Evolutionary conservation across 2,888 invertebrate genomes (phyloP).

Genomic region (Himalopsyche japonica): DNA sequence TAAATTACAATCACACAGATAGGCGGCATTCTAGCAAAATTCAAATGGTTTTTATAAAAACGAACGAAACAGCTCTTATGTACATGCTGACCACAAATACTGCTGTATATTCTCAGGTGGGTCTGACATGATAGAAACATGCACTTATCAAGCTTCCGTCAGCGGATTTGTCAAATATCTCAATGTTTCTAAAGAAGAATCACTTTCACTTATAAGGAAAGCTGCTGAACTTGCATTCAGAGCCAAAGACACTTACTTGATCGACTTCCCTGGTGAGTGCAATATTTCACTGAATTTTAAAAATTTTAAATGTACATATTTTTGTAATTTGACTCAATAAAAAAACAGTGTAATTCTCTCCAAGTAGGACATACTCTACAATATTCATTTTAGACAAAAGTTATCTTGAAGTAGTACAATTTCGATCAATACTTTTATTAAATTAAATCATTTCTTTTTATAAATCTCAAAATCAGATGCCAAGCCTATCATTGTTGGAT

Average conservation of each 20-base stretch:
- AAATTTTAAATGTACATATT: constrained; percentile 30
- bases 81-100: not conserved
- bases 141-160: constrained; percentile 76
- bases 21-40: not conserved
- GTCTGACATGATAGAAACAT: constrained; percentile 74
- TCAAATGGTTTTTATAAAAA: not conserved
- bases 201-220: constrained; percentile 64
- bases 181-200: constrained; percentile 62
- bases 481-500: constrained; percentile 70
- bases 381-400: too few species aligned
- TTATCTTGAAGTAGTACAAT: too few species aligned
- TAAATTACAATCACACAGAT: constrained; percentile 43
- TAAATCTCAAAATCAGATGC: constrained; percentile 33
- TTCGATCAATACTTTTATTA: too few species aligned
- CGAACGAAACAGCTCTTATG: not conserved
- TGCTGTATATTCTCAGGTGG: constrained; percentile 59
- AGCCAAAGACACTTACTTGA: constrained; percentile 59
- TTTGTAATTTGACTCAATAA: too few species aligned
- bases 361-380: too few species aligned
- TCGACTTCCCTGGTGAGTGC: constrained; percentile 45
- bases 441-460: not conserved
- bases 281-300: not conserved
- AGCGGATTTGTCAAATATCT: constrained; percentile 68
- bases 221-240: constrained; percentile 67
- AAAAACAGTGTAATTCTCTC: too few species aligned